phyloP scores from a whole-genome alignment of 2,888 invertebrate species.

The Pharmacophagus antenor region DNA sequence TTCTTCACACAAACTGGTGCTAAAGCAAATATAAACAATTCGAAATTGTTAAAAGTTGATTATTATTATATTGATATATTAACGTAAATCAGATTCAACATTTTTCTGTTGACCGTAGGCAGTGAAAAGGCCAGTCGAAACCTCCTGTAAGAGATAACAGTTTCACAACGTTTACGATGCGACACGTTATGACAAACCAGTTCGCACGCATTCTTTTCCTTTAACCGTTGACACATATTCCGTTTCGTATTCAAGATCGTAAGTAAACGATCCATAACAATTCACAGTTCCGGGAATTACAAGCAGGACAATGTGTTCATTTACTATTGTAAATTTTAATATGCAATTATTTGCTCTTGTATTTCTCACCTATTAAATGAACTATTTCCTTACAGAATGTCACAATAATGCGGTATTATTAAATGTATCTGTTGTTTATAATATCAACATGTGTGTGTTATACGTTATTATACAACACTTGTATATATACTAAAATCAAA shows the following conservation, averaged over 20 bases:
- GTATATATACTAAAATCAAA: too few species aligned
- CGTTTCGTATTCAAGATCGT: constrained; percentile 8
- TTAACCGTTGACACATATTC: constrained; percentile 49
- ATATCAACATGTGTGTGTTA: too few species aligned
- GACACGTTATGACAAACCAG: constrained; percentile 43
- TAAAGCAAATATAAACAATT: not conserved
- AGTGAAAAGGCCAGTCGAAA: not conserved
- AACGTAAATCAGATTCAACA: too few species aligned
- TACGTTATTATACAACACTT: too few species aligned
- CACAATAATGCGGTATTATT: too few species aligned
- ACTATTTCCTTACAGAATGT: too few species aligned
- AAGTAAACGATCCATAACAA: not conserved
- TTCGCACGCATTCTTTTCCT: constrained; percentile 45
- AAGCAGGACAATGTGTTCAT: constrained; percentile 28
- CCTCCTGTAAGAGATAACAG: constrained; percentile 2
- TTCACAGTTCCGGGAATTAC: constrained; percentile 10
- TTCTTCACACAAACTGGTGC: not conserved
- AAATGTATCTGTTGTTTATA: too few species aligned
- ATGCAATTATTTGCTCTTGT: not conserved
- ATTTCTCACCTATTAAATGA: too few species aligned
- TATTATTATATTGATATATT: too few species aligned
- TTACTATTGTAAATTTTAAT: not conserved
- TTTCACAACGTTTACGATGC: constrained; percentile 37
- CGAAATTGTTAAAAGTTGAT: not conserved
- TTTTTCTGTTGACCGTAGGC: constrained; percentile 27